Evolutionary conservation across 2,888 invertebrate species (phyloP), one percentile per base, ranked within the genome.

Genomic region (Mamestra brassicae): DNA sequence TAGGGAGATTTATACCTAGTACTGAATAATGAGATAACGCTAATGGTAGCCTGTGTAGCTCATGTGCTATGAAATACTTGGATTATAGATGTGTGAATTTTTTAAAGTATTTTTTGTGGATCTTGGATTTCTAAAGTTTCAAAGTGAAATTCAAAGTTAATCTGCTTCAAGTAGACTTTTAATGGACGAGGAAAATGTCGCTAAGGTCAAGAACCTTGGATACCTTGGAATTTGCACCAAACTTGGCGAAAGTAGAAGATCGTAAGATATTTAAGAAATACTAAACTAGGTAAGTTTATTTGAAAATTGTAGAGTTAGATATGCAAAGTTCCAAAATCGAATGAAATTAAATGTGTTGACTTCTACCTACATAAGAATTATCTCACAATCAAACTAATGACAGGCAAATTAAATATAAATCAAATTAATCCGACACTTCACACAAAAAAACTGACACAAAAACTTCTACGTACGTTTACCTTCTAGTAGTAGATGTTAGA

Each of bases 1-100:
- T 95, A 95, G 93, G 87, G 90, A 94, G 95, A 96, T 95, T 96
- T 96, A 96, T 96, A 93, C 93, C 88, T 91, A 92, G 92, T 89
- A 89, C 91, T 93, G 94, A 94, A 95, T 95, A 95, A 94, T 95
- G 93, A 92, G 95, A 95, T 95, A 95, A 91, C 89, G 87, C 91
- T 95, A 95, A 95, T 95, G 93, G 94, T 85, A 83, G 79, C 66
- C 74, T 84, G 87, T 90, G 91, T 90, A 89, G 83, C 55, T 62
- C 71, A 60, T 70, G 70, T 77, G 57, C 65, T 81, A 72, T 78
- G 75, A 77, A 77, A 81, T 71, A 57, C 74, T 76, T 74, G 64
- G 50, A 57, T 38, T 64, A 63, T 52, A 71, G 7, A 72, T 74
- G 63, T 78, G 52, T 76, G 54, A 69, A 68, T 61, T 52, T 55